These are phyloP conservation scores for Zootermopsis nevadensis DNA, from an alignment of 2,888 invertebrate species.

Conservation along the genomic window DNA sequence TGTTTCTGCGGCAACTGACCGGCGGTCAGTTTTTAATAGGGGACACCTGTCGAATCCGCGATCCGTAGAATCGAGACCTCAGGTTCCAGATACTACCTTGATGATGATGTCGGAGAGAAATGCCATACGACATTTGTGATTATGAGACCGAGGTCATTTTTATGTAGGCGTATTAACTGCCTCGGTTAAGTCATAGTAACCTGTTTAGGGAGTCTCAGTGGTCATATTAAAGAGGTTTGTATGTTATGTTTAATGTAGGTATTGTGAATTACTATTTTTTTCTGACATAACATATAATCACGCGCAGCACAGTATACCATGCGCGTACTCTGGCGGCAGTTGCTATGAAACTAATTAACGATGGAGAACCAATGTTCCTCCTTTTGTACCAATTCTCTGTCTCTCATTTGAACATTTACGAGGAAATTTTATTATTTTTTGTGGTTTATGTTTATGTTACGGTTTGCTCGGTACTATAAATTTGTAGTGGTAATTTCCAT, in stretches of 20 bases:
- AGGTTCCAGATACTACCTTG: too few species aligned
- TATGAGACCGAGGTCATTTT: too few species aligned
- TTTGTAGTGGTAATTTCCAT: slow-evolving; percentile 18
- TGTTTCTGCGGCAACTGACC: too few species aligned
- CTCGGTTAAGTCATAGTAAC: too few species aligned
- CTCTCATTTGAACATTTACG: background rate
- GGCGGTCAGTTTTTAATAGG: too few species aligned
- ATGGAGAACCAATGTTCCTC: background rate
- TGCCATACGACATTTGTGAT: too few species aligned
- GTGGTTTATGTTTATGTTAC: background rate
- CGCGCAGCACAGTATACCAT: background rate
- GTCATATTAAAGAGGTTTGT: too few species aligned
- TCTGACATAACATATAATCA: slow-evolving; percentile 24
- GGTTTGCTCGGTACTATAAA: background rate
- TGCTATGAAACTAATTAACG: background rate
- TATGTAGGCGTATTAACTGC: too few species aligned
- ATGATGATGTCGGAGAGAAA: too few species aligned
- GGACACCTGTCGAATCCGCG: too few species aligned
- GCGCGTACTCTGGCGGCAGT: background rate
- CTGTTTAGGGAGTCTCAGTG: too few species aligned
- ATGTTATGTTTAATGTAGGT: background rate
- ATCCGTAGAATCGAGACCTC: too few species aligned
- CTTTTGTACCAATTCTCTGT: background rate
- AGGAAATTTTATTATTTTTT: background rate
- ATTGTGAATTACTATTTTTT: background rate